Base-by-base conservation (phyloP, 2,113 vertebrate species). In the Myotis lucifugus region DNA sequence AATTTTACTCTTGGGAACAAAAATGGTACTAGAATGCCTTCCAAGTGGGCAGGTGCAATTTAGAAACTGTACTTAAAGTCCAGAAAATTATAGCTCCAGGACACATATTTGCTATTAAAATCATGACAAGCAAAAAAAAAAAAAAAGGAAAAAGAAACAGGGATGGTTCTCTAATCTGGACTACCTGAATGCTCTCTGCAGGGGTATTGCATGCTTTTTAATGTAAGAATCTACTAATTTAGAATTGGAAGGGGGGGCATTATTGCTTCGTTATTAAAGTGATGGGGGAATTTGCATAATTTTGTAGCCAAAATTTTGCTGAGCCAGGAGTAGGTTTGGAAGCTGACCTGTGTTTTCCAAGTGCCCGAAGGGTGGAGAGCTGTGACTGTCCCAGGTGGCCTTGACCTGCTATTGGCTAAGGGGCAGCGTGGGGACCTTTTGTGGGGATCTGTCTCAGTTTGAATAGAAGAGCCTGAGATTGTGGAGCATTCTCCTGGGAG, bases 231-330 rank as follows among this genome's bases (percentile, higher is more conserved):
- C 9, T 15, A 37, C 56, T 74, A 17, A 64, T 54, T 88, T 76
- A 37, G 34, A 72, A 50, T 1, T 37, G 19, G 46, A 11, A 46
- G 46, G 4, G 7, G 9, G 6, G 14, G 8, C 3, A 0, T 3
- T 10, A 9, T 0, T 46, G 15, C 56, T 59, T 73, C 11, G 0
- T 42, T 50, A n/a, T 18, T 18, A 40, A 42, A 70, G 78, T 6
- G 10, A 34, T 8, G 18, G 29, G 37, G 61, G 87, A 27, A n/a
- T 34, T 34, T 19, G 52, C 18, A 0, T 13, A 17, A 13, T 79
- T 90, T 61, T 27, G 17, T 3, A 21, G n/a, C 27, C 74, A 89
- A 46, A 32, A 1, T 37, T 92, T 52, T 69, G 11, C 37, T 8
- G 56, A 77, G 72, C 61, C 48, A 12, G 7, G 42, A 12, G 37